Base-by-base conservation (phyloP, 2,113 vertebrate genomes). In the Caracal caracal region DNA sequence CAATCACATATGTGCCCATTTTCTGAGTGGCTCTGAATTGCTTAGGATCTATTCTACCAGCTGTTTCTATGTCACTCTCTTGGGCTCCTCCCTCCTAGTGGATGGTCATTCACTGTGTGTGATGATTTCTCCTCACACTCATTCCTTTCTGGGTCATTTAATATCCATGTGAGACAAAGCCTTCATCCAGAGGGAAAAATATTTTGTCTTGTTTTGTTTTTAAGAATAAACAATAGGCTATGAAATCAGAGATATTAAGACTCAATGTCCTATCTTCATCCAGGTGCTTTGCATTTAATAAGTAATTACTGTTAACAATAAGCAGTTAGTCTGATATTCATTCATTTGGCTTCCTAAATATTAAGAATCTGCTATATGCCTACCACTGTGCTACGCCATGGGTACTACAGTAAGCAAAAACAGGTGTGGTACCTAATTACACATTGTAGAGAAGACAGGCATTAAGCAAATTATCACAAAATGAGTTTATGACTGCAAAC, bases 401-500 rank as follows among this genome's bases (percentile, higher is more conserved):
- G 37, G 65, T 11, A 24, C 71, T 19, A 79, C 6, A 47, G 2
- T 47, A n/a, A 79, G 19, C 6, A 92, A 88, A 59, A 51, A 40
- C 8, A 71, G 22, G 12, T 51, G 70, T 12, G 1, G 10, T 37
- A 53, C 26, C 43, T 20, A 40, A 65, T 43, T 40, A n/a, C 49
- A 75, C 78, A 6, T n/a, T 70, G 22, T 66, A 13, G 20, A 12
- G 33, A 75, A 89, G 26, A 70, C 2, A 90, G 26, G 47, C 47
- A 43, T 76, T 89, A 84, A 80, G n/a, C 30, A 88, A 92, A 65
- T 66, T 76, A 86, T 63, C n/a, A 43, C 26, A 70, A 94, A 85
- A 86, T 70, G 65, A 47, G 28, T 70, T 85, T 89, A 82, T 10
- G 53, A 20, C 35, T 92, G 16, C 11, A 81, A 89, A 88, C 17